Conservation (phyloP, 1,140 invertebrate genomes). For the Limonius californicus region DNA sequence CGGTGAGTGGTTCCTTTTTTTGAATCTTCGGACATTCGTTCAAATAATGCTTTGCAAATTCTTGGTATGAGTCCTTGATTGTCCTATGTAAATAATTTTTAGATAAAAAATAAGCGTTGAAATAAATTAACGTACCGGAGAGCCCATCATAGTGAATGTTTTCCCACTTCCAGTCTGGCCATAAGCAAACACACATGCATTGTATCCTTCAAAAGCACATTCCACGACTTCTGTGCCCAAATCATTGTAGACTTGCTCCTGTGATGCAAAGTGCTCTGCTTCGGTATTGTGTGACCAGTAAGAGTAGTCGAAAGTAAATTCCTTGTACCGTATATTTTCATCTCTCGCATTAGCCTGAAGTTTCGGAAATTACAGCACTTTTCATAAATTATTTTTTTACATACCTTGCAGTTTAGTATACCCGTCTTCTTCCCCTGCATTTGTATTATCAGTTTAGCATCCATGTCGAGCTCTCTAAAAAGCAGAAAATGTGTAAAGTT, state of each 20-base stretch:
- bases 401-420: slow-evolving; percentile 75
- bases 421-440: slow-evolving; percentile 85
- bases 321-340: slow-evolving; percentile 61
- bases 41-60: slow-evolving; percentile 76
- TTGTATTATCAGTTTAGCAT: slow-evolving; percentile 76
- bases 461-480: slow-evolving; percentile 79
- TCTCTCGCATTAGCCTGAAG: slow-evolving; percentile 43
- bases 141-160: slow-evolving; percentile 98
- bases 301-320: slow-evolving; percentile 91
- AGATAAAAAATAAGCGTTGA: no score
- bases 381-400: slow-evolving; percentile 9
- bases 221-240: slow-evolving; percentile 87
- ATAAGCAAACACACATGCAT: slow-evolving; percentile 95
- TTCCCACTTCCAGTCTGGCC: slow-evolving; percentile 94
- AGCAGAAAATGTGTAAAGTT: slow-evolving; percentile 34
- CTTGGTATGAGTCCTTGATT: slow-evolving; percentile 82
- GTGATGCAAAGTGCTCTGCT: slow-evolving; percentile 72
- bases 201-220: slow-evolving; percentile 94
- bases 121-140: slow-evolving; percentile 54
- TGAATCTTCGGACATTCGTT: slow-evolving; percentile 70
- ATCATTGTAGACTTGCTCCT: slow-evolving; percentile 84
- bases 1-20: slow-evolving; percentile 78
- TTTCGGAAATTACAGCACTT: slow-evolving; percentile 15
- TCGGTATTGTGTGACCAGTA: slow-evolving; percentile 79
- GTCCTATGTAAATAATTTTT: no score